Evolutionary conservation across 1,140 invertebrate genomes (phyloP).

Genomic region (Liolophura sinensis): DNA sequence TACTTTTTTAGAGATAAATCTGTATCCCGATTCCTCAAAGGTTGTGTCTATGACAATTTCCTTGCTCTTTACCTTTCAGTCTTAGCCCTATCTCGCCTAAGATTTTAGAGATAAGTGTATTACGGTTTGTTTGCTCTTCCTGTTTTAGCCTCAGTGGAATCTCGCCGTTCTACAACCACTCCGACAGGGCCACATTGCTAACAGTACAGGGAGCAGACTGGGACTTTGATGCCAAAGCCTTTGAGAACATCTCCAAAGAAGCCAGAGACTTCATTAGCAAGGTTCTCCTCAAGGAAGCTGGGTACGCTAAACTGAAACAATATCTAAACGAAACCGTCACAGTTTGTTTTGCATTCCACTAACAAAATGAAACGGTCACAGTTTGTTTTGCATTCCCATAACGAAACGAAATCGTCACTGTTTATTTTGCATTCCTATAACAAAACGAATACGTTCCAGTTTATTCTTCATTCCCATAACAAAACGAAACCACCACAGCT

Average conservation of each 20-base stretch:
- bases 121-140: not conserved
- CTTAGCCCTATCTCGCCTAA: not conserved
- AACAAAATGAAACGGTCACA: too few relatives aligned
- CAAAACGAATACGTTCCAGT: too few relatives aligned
- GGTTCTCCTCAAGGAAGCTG: constrained; percentile 90
- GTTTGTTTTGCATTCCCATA: too few relatives aligned
- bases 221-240: constrained; percentile 93
- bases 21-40: not conserved
- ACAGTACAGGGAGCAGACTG: constrained; percentile 97
- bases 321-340: too few relatives aligned
- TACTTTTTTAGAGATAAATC: too few relatives aligned
- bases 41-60: not conserved
- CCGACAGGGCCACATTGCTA: constrained; percentile 94
- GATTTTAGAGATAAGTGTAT: not conserved
- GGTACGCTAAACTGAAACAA: constrained; percentile 66
- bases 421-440: too few relatives aligned
- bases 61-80: too few relatives aligned
- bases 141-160: constrained; percentile 82
- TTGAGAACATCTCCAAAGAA: constrained; percentile 85
- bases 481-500: too few relatives aligned
- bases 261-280: constrained; percentile 97
- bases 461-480: too few relatives aligned
- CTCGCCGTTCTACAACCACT: constrained; percentile 96
- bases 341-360: too few relatives aligned
- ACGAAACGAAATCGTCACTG: too few relatives aligned